Evolutionary conservation across 2,113 vertebrate species (phyloP).

Genomic region (Muntiacus reevesi): DNA sequence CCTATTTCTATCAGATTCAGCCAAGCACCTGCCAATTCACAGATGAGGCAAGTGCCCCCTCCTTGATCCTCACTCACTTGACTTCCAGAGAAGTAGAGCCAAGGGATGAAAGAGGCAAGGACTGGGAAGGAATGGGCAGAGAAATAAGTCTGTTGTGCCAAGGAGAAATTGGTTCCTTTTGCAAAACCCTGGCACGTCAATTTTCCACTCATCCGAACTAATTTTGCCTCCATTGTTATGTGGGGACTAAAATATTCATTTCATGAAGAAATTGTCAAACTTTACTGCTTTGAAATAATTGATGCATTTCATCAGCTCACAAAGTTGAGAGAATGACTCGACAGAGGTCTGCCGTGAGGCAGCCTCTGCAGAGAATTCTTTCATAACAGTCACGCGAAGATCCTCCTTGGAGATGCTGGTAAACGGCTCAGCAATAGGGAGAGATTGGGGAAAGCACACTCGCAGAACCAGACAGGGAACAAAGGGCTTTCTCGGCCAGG

Average conservation of each 20-base stretch:
- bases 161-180: conserved; percentile 16
- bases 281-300: conserved; percentile 66
- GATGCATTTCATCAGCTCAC: conserved; percentile 72
- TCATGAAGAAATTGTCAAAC: conserved; percentile 66
- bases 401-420: conserved; percentile 55
- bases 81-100: background rate
- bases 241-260: conserved; percentile 61
- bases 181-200: background rate
- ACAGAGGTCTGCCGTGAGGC: conserved; percentile 55
- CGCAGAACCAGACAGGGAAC: conserved; percentile 39
- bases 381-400: background rate
- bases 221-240: conserved; percentile 56
- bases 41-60: background rate
- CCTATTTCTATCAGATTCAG: background rate
- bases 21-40: background rate
- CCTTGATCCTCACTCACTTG: too few relatives aligned
- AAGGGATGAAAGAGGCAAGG: background rate
- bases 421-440: conserved; percentile 27
- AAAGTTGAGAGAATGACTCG: conserved; percentile 48
- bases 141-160: background rate
- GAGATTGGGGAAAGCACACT: background rate
- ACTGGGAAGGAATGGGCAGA: background rate
- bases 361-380: conserved; percentile 48
- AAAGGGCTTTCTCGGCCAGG: conserved; percentile 32
- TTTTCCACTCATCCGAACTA: conserved; percentile 11